Evolutionary conservation across 1,140 invertebrate genomes (phyloP), one percentile per base, ranked within the genome.

Genomic region (Stenopsyche tienmushanensis): DNA sequence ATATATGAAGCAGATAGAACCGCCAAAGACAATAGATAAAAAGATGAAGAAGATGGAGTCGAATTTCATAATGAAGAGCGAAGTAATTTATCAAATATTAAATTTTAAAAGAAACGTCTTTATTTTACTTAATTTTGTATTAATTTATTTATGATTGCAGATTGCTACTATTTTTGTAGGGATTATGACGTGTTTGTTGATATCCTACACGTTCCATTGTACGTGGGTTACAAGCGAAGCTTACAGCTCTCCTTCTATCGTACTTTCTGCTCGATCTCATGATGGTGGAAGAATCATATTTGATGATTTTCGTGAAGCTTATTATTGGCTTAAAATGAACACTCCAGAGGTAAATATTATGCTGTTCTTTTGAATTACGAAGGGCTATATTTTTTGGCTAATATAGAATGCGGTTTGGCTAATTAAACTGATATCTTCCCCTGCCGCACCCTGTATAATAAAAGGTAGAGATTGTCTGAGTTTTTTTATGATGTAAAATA

Each of bases 161-260:
- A 88, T 96, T 71, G 93, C 95, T 3, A 87, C 88, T 26, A 79
- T 89, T 44, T 97, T 98, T 80, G 88, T 98, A 18, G 81, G 83
- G 13, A 83, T 97, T 62, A 88, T 98, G 77, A 90, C 89, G 25
- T 81, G 90, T 24, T 86, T 98, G 74, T 85, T 98, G 25, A 85
- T 95, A 20, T 93, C 92, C 15, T 98, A 98, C 77, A 95, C 94
- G 47, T 86, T 95, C 74, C 97, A 99, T 77, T 99, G 96, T 79
- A 97, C 94, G n/a, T 98, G 96, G 96, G 96, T 98, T 1, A 98
- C 96, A n/a, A 95, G 93, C 3, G 95, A 98, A 81, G 96, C 96
- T 1, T 98, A 99, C 83, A 97, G 94, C 69, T 96, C 93, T 67
- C 97, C 97, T 0, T 96, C 93, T 71, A 98, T 99, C 76, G 96